phyloP scores from a whole-genome alignment of 2,113 vertebrate species.

The Pachypanchax playfairii region DNA sequence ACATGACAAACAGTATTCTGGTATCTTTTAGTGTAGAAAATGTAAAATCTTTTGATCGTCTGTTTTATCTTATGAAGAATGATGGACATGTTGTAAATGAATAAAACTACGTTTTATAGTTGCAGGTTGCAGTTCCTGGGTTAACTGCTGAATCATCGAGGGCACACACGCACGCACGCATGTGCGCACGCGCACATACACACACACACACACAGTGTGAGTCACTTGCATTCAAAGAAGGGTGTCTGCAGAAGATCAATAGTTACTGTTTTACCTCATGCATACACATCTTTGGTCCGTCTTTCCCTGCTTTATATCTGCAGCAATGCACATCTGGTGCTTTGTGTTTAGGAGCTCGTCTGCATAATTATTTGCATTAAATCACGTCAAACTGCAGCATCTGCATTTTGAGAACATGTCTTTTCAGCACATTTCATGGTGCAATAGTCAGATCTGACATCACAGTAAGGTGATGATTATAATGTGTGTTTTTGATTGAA shows the following conservation, averaged over 20 bases:
- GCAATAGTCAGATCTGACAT: background rate
- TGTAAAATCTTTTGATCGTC: background rate
- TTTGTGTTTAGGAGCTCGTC: background rate
- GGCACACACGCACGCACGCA: background rate
- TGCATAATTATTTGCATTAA: conserved; percentile 23
- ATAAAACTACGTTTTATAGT: background rate
- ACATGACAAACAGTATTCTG: no score
- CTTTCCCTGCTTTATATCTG: background rate
- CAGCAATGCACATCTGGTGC: background rate
- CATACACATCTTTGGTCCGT: background rate
- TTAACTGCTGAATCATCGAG: conserved; percentile 11
- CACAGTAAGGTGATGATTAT: background rate
- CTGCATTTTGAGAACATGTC: conserved; percentile 22
- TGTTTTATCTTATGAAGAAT: background rate
- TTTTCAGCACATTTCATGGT: background rate
- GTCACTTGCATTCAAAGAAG: background rate
- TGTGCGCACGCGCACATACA: background rate
- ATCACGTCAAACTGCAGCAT: conserved; percentile 12
- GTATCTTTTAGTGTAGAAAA: background rate
- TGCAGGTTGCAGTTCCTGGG: background rate
- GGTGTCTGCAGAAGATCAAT: conserved; percentile 26
- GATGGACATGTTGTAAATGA: background rate
- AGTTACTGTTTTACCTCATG: background rate
- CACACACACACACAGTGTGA: conserved; percentile 1
- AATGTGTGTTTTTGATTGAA: background rate